Evolutionary conservation across 2,797 vertebrate genomes (phyloP).

Genomic region (Myripristis jacobus): DNA sequence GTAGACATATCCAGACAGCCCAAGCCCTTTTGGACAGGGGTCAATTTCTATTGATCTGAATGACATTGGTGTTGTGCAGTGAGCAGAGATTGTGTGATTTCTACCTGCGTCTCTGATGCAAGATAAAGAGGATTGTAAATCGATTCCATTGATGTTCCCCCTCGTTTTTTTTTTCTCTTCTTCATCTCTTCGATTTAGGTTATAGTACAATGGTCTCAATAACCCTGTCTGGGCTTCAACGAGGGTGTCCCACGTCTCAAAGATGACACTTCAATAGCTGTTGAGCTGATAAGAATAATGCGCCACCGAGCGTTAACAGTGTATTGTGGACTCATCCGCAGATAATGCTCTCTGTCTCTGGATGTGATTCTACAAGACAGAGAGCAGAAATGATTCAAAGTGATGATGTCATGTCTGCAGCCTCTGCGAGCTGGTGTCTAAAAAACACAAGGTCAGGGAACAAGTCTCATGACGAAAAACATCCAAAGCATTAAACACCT

Average conservation of each 20-base stretch:
- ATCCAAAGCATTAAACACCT: conserved; percentile 50
- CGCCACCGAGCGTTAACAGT: conserved; percentile 62
- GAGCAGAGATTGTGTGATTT: conserved; percentile 81
- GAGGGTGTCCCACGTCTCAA: conserved; percentile 44
- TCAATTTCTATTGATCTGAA: conserved; percentile 83
- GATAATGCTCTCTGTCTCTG: conserved; percentile 60
- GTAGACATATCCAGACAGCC: conserved; percentile 64
- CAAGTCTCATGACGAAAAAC: conserved; percentile 40
- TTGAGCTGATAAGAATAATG: conserved; percentile 73
- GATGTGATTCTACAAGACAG: conserved; percentile 59
- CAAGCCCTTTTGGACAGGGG: conserved; percentile 66
- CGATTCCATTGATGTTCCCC: conserved; percentile 79
- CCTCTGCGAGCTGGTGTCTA: conserved; percentile 47
- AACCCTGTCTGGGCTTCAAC: conserved; percentile 55
- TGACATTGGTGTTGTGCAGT: conserved; percentile 79
- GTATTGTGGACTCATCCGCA: conserved; percentile 63
- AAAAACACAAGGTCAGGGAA: conserved; percentile 71
- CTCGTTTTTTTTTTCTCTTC: conserved; percentile 23
- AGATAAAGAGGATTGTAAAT: conserved; percentile 84
- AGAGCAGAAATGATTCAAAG: conserved; percentile 61
- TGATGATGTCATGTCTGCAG: conserved; percentile 77
- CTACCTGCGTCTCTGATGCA: conserved; percentile 76
- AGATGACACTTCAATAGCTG: conserved; percentile 77
- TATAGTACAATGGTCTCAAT: conserved; percentile 77
- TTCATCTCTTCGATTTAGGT: conserved; percentile 73